Base-by-base conservation (phyloP, 2,797 vertebrate species). In the Darevskia nairensis region DNA sequence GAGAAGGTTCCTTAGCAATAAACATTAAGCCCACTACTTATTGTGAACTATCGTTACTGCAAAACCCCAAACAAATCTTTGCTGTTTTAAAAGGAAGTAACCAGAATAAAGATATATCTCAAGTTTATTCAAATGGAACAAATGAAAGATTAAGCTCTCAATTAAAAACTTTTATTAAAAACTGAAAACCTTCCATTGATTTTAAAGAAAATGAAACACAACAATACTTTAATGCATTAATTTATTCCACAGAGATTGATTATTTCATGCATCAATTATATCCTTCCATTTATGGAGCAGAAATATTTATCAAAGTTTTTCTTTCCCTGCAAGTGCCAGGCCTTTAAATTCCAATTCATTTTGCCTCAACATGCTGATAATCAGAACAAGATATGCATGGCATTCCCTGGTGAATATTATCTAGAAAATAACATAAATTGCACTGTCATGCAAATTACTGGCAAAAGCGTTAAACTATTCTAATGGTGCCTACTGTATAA, bases 41-140 rank as follows among this genome's bases (percentile, higher is more conserved):
- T 8, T 46, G 11, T 13, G 44, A 69, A 68, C 13, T 46, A 4
- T 84, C 32, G 74, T 41, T 23, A 50, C 39, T 75, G 13, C 17
- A 74, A 77, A 77, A 25, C 19, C 41, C 32, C n/a, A 50, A 82
- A 77, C 29, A 23, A 76, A 83, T 35, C 6, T 50, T 17, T n/a
- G 8, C 71, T 44, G 29, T 82, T 69, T 77, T 71, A 86, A 77
- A 55, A 75, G 41, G n/a, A 50, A 78, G 17, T 84, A 87, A 78
- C 68, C 89, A 84, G 3, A 80, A 35, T 19, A 35, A 35, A 8
- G 19, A 11, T 89, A 61, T 78, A 80, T 5, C 64, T 88, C 71
- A 86, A 90, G 55, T 50, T 85, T 21, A 82, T n/a, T 82, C 86
- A 64, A 91, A 88, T 72, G 86, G 85, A 92, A 88, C 81, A 84